Evolutionary conservation across 2,113 vertebrate genomes (phyloP).

Genomic region (Colossoma macropomum): DNA sequence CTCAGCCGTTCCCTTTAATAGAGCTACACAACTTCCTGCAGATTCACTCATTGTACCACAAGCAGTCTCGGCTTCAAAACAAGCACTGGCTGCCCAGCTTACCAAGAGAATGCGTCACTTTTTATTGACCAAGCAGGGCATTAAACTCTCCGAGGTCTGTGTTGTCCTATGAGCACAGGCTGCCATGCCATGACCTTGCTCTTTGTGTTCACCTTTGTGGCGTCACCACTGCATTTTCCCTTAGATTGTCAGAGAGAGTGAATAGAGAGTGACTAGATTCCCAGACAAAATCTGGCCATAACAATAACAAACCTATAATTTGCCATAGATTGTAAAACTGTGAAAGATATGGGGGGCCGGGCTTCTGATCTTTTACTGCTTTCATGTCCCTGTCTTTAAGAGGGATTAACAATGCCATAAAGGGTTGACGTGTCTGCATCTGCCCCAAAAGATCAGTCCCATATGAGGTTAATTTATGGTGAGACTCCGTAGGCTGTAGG

Average conservation of each 20-base stretch:
- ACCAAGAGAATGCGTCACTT: conserved; percentile 60
- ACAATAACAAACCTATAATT: conserved; percentile 61
- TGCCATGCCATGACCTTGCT: conserved; percentile 38
- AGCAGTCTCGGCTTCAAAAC: conserved; percentile 61
- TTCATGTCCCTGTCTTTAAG: conserved; percentile 61
- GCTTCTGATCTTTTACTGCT: conserved; percentile 50
- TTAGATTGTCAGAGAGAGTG: conserved; percentile 40
- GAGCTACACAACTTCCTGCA: conserved; percentile 73
- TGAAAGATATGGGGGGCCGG: conserved; percentile 34
- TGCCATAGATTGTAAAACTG: conserved; percentile 61
- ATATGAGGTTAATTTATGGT: conserved; percentile 67
- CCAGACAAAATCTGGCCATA: conserved; percentile 22
- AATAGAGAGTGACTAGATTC: conserved; percentile 53
- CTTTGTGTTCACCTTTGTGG: conserved; percentile 61
- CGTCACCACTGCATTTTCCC: conserved; percentile 24
- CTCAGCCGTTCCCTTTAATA: conserved; percentile 70
- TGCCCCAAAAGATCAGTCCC: conserved; percentile 52
- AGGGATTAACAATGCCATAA: conserved; percentile 61
- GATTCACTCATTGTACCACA: conserved; percentile 65
- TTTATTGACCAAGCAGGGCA: conserved; percentile 59
- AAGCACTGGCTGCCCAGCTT: conserved; percentile 60
- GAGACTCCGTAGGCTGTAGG: conserved; percentile 59
- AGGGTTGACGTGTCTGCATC: conserved; percentile 46
- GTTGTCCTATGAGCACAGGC: conserved; percentile 60
- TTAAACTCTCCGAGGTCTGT: conserved; percentile 55